Evolutionary conservation across 2,888 invertebrate species (phyloP).

Genomic region (Rotaria socialis): DNA sequence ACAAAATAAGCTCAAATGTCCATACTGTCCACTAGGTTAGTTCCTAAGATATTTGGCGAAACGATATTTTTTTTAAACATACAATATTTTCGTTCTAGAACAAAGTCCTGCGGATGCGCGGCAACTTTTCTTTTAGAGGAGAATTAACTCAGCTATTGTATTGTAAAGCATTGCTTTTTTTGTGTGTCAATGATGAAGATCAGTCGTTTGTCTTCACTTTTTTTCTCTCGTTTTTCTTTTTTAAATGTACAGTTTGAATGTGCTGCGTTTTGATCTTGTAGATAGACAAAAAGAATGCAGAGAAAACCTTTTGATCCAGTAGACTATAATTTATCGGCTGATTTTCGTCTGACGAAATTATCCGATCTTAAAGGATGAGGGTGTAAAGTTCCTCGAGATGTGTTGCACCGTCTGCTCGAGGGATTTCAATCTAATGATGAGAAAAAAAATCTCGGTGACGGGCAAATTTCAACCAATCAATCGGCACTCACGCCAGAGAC

Average conservation of each 20-base stretch:
- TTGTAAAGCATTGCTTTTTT: neutral
- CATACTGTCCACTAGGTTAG: conserved; percentile 41
- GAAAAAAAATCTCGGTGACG: neutral
- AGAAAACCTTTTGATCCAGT: neutral
- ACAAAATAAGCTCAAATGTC: conserved; percentile 42
- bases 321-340: conserved; percentile 26
- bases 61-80: no score
- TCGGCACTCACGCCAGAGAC: neutral
- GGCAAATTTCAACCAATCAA: neutral
- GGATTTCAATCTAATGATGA: conserved; percentile 51
- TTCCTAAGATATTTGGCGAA: neutral
- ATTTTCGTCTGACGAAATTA: conserved; percentile 82
- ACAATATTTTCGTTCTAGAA: neutral
- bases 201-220: neutral
- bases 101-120: conserved; percentile 43
- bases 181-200: neutral
- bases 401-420: conserved; percentile 71
- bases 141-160: neutral
- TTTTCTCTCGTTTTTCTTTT: neutral
- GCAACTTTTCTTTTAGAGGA: conserved; percentile 41
- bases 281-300: neutral
- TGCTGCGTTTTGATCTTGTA: neutral
- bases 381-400: conserved; percentile 82
- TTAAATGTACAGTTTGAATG: neutral
- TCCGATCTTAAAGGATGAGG: conserved; percentile 88